Base-by-base conservation (phyloP, 2,797 vertebrate species). In the Centroberyx gerrardi region DNA sequence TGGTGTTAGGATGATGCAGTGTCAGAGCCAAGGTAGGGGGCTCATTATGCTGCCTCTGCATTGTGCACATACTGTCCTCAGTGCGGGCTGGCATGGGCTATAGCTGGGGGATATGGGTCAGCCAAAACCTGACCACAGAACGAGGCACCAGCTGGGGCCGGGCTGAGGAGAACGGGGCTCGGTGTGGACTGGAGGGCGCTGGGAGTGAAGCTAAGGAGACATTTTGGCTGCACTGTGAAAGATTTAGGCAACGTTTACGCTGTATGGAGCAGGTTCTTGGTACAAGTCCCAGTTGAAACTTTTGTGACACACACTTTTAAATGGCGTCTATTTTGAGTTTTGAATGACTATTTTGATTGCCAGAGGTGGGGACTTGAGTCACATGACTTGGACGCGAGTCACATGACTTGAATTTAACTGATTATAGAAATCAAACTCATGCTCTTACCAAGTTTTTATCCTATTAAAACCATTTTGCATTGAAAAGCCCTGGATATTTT, bases 31-130 rank as follows among this genome's bases (percentile, higher is more conserved):
- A 14, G 82, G 82, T 86, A 84, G 63, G 65, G 71, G 72, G 61
- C 81, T 90, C 76, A 81, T 92, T 90, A 89, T 90, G 79, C 67
- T 72, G 68, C 69, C 79, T 77, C 81, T 87, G 81, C 85, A 80
- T 90, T 92, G 91, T 90, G 91, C 80, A 90, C 91, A 94, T 92
- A 89, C 90, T 92, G 94, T 95, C 92, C 92, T 89, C 64, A 64
- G 71, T 74, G 82, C 81, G 82, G 65, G 75, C 82, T 93, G 91
- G 83, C 87, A 89, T 76, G 82, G 73, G 55, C 74, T 76, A 74
- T 79, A 81, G 87, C 84, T 67, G 70, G 62, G 82, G 87, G 77
- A 89, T 89, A 77, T 90, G 85, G 92, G 90, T 94, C 90, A 92
- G 91, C 89, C 90, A 91, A 87, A 92, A 90, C 85, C 84, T 91